Conservation (phyloP, 1,140 invertebrate genomes). For the Drosophila novamexicana region DNA sequence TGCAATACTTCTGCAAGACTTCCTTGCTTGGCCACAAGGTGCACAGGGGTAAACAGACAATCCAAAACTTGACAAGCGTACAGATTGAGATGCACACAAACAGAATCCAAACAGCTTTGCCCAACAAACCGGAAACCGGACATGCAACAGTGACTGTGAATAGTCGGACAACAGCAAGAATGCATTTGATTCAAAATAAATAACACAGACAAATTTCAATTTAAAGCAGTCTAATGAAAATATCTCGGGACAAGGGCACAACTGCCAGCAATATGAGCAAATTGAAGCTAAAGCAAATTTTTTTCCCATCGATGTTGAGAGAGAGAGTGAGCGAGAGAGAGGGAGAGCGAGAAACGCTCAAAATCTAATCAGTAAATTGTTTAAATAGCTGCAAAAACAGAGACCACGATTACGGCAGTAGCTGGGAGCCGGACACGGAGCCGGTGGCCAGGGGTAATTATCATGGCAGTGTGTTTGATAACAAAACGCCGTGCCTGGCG, state of each 20-base stretch:
- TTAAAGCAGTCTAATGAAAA: conserved; percentile 63
- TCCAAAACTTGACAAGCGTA: conserved; percentile 29
- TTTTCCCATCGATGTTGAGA: conserved; percentile 17
- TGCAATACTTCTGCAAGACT: background rate
- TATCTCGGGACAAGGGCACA: conserved; percentile 24
- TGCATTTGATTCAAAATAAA: conserved; percentile 36
- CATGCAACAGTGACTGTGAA: conserved; percentile 28
- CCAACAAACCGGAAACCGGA: conserved; percentile 1
- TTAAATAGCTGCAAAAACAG: conserved; percentile 75
- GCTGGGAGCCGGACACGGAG: background rate
- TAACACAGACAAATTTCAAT: conserved; percentile 20
- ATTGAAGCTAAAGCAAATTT: conserved; percentile 10
- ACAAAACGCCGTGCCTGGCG: conserved; percentile 7
- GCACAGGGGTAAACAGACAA: conserved; percentile 57
- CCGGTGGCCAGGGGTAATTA: conserved; percentile 7
- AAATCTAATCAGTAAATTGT: conserved; percentile 81
- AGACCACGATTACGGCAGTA: conserved; percentile 10
- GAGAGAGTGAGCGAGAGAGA: background rate
- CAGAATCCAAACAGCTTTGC: conserved; percentile 15
- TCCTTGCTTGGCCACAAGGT: conserved; percentile 31
- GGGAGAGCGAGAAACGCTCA: conserved; percentile 34
- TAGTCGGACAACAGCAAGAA: conserved; percentile 34
- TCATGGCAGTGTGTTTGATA: conserved; percentile 39
- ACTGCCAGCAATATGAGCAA: conserved; percentile 27
- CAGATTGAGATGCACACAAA: conserved; percentile 18